Percentiles rank a stretch among this genome's conserved stretches.
phyloP scores from a whole-genome alignment of 2,888 invertebrate species.

The Xanthia icteritia region DNA sequence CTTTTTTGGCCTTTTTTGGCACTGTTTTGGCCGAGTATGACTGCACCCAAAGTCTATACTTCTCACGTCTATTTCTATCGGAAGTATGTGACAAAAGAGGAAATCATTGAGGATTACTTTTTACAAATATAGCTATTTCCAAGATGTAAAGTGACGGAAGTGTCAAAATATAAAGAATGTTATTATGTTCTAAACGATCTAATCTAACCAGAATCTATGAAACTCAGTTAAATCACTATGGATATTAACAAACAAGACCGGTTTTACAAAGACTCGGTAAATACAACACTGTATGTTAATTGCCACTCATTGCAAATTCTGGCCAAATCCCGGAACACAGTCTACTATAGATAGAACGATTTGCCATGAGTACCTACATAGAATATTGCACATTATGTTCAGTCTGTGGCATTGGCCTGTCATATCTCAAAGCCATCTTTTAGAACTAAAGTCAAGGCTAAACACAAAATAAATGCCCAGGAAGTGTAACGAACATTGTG shows the following conservation, averaged over 20 bases:
- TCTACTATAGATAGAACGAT: not conserved
- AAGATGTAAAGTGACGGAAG: too few species aligned
- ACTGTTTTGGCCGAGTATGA: too few species aligned
- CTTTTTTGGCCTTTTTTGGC: too few species aligned
- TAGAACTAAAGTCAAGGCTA: slow-evolving; percentile 61
- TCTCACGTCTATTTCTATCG: too few species aligned
- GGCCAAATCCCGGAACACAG: slow-evolving; percentile 2
- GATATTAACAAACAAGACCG: not conserved
- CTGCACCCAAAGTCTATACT: too few species aligned
- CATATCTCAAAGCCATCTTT: slow-evolving; percentile 64
- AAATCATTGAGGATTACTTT: too few species aligned
- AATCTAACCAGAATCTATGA: not conserved
- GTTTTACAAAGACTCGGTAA: not conserved
- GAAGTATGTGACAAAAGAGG: too few species aligned
- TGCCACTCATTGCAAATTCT: not conserved
- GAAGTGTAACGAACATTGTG: slow-evolving; percentile 49
- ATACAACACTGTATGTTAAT: not conserved
- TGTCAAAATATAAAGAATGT: too few species aligned
- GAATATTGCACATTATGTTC: slow-evolving; percentile 32
- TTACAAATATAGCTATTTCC: too few species aligned
- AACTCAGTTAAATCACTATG: not conserved
- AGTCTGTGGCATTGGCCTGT: slow-evolving; percentile 47
- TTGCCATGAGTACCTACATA: not conserved
- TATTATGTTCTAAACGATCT: not conserved
- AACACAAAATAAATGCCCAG: slow-evolving; percentile 55